Base-by-base conservation (phyloP, 2,113 vertebrate species). In the Tricholaema leucomelas region DNA sequence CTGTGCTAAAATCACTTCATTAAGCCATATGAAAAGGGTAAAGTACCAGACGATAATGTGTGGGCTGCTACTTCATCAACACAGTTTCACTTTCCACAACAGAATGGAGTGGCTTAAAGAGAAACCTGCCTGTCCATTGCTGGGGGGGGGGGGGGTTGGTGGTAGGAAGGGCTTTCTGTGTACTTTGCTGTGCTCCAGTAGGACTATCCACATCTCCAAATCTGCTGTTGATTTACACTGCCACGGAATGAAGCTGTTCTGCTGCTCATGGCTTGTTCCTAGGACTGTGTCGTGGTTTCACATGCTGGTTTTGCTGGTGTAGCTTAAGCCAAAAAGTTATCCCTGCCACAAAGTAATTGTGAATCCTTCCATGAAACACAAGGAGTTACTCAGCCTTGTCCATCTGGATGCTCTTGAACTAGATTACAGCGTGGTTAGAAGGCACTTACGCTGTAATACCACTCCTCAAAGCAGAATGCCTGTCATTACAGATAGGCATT, bases 21-120 rank as follows among this genome's bases (percentile, higher is more conserved):
- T 91, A 88, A 86, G 90, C 88, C 84, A 58, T 90, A 66, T 88
- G 77, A 92, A 92, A 78, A 74, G 91, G 59, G 55, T 85, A 91
- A 78, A 92, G 85, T 31, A 35, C 72, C 61, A 25, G 72, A 27
- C 0, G 0, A 61, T 90, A 60, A 54, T n/a, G 38, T 90, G 81
- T 76, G 59, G 78, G 66, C 88, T 89, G 50, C 20, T 69, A 56
- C 65, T 94, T 89, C 56, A 81, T 73, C 81, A 92, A 46, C 5
- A 1, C 1, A 2, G 73, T 92, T 88, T 92, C 24, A 2, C 61
- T 85, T 90, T 84, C 48, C 58, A 25, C 58, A 50, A 10, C 40
- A 71, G 63, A 79, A 58, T 58, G 48, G 28, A 17, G 42, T 58
- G 82, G 30, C 30, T 83, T 77, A 60, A 64, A 77, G 78, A 75